Base-by-base conservation (phyloP, 2,797 vertebrate genomes). In the Danio jaintianensis region DNA sequence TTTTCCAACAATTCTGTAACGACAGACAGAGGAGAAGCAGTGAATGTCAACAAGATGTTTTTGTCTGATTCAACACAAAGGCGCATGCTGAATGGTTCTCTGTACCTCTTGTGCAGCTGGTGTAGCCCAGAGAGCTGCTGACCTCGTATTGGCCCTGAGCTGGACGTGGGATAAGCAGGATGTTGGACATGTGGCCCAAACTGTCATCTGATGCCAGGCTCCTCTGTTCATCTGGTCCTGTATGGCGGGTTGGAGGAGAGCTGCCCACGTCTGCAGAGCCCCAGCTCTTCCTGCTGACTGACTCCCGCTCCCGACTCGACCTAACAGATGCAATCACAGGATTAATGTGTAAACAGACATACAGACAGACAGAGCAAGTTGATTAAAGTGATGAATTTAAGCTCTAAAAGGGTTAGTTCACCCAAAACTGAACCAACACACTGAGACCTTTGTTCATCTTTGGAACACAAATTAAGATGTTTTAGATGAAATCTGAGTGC, bases 71-170 rank as follows among this genome's bases (percentile, higher is more conserved):
- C 77, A 20, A 83, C 29, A 18, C 71, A 56, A 76, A 82, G 56
- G 52, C 2, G 58, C 63, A 48, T n/a, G 6, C 15, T 20, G 10
- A 62, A 12, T 18, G 5, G 48, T 50, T 58, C 40, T 18, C 40
- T 18, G 47, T 72, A 99, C 98, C 98, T 96, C 95, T 93, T 66
- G 95, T 96, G 91, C 78, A 86, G 78, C 97, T 97, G 86, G 96
- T 96, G 87, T 98, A 99, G 68, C 98, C 97, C 87, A 99, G 88
- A 8, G 97, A 99, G 89, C 97, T 99, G 94, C 97, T 99, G 94
- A 98, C 96, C 93, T 98, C 98, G 45, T 97, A 98, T 83, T 97
- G 96, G 80, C 93, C 93, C 1, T 93, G 88, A 68, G 95, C 94
- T 6, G 94, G 89, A 1, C 97, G 94, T 0, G 98, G 97, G 81